phyloP scores from a whole-genome alignment of 2,113 vertebrate species.

The Lepidothrix coronata region DNA sequence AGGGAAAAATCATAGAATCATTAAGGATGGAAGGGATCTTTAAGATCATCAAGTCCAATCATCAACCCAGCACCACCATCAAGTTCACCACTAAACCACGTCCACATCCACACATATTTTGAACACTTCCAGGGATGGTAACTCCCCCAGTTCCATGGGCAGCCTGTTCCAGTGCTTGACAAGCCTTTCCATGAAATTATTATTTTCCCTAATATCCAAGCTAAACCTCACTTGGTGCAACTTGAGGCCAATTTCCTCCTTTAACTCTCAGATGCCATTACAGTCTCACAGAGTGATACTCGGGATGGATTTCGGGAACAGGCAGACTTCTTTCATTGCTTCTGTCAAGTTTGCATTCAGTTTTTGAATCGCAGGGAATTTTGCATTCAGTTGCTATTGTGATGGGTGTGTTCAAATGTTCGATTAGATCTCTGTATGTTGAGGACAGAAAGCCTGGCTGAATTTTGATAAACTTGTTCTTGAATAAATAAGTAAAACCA shows the following conservation, averaged over 20 bases:
- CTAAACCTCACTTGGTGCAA: not conserved
- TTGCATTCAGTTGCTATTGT: not conserved
- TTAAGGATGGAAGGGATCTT: not conserved
- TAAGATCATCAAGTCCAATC: not conserved
- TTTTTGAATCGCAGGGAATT: not conserved
- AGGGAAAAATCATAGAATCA: not conserved
- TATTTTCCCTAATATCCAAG: not conserved
- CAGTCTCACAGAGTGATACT: not conserved
- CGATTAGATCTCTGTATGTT: not conserved
- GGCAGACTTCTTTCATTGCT: not conserved
- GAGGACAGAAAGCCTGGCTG: conserved; percentile 25
- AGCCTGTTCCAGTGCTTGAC: not conserved
- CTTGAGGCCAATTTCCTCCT: not conserved
- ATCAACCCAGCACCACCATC: not conserved
- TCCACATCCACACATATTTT: not conserved
- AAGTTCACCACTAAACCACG: not conserved
- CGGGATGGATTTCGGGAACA: not conserved
- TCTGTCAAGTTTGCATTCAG: not conserved
- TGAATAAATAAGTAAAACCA: conserved; percentile 50
- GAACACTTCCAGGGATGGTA: not conserved
- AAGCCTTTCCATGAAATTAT: not conserved
- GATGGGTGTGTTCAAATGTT: not conserved
- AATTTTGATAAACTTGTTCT: conserved; percentile 24
- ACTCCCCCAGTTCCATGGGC: not conserved
- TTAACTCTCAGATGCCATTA: not conserved